Evolutionary conservation across 2,113 vertebrate species (phyloP), one percentile per base, ranked within the genome.

Genomic region (Oceanites oceanicus): DNA sequence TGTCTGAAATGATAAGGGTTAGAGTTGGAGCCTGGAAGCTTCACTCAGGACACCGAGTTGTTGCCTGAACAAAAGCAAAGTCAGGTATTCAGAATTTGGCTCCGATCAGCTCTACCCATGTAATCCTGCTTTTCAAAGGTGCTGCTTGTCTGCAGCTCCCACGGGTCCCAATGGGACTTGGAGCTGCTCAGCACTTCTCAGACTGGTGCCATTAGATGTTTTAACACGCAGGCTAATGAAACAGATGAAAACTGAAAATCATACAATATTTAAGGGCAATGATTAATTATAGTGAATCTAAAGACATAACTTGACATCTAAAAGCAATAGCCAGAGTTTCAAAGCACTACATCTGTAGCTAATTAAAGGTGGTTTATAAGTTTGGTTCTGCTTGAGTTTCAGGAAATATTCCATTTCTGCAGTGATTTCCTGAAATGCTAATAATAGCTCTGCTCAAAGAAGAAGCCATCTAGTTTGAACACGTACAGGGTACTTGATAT

Each of bases 281-380:
- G 88, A 94, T 94, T 94, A 94, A 95, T 91, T 96, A 93, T 45
- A 87, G 83, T 18, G 85, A 92, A 94, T 97, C 76, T 96, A 97
- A 97, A 97, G 94, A 97, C 95, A 94, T 97, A 96, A 97, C 87
- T 95, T 95, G 93, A 94, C 94, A 92, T 96, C 87, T 92, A 97
- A 97, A 97, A 77, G 96, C 93, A 75, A 84, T 79, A 94, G 91
- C 92, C 96, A 79, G 78, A 49, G 26, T 94, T 95, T 96, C 97
- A 94, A 94, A 96, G 89, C 73, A 67, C 55, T 97, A 94, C 80
- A 96, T 94, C 95, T 97, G 96, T 82, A 96, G 94, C 62, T 97
- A 94, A 95, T 96, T 94, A 94, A 92, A 87, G 94, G 81, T 95
- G 70, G 67, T 94, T 96, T 97, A 90, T 88, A 85, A 89, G 89